A percentile compares a stretch with the other conserved stretches of the same genome.
Conservation (phyloP, 2,888 invertebrate genomes). For the Eupithecia tripunctaria region DNA sequence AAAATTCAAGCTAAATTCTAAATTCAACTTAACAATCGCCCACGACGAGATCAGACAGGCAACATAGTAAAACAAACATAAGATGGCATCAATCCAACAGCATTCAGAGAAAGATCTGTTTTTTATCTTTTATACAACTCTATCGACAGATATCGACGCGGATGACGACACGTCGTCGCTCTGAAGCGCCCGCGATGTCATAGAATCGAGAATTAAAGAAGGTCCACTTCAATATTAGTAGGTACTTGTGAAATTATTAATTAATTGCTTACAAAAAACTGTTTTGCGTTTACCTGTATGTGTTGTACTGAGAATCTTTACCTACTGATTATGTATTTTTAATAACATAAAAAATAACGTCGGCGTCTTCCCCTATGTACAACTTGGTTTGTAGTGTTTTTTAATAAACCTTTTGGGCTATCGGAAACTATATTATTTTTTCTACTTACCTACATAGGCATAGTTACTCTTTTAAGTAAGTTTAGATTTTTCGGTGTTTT, state of each 20-base stretch:
- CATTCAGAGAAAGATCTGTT: constrained; percentile 46
- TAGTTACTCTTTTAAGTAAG: not conserved
- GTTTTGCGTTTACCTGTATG: not conserved
- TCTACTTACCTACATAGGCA: not conserved
- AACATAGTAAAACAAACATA: constrained; percentile 34
- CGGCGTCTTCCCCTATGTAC: too few species aligned
- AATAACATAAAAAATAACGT: too few species aligned
- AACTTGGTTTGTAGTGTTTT: too few species aligned
- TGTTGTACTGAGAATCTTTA: too few species aligned
- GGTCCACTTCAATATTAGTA: not conserved
- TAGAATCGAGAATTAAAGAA: constrained; percentile 1
- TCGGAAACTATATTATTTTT: not conserved
- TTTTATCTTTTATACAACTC: constrained; percentile 42
- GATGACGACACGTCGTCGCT: constrained; percentile 19
- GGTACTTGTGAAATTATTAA: not conserved
- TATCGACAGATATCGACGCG: constrained; percentile 37
- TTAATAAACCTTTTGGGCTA: not conserved
- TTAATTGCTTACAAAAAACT: not conserved
- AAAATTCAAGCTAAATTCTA: constrained; percentile 5
- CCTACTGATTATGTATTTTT: too few species aligned
- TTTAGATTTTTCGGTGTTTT: not conserved
- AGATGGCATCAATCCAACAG: constrained; percentile 50
- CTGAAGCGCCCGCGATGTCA: constrained; percentile 16
- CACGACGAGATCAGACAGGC: constrained; percentile 20
- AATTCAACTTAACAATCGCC: constrained; percentile 30